phyloP scores from a whole-genome alignment of 2,113 vertebrate genomes.

The Kobus ellipsiprymnus region DNA sequence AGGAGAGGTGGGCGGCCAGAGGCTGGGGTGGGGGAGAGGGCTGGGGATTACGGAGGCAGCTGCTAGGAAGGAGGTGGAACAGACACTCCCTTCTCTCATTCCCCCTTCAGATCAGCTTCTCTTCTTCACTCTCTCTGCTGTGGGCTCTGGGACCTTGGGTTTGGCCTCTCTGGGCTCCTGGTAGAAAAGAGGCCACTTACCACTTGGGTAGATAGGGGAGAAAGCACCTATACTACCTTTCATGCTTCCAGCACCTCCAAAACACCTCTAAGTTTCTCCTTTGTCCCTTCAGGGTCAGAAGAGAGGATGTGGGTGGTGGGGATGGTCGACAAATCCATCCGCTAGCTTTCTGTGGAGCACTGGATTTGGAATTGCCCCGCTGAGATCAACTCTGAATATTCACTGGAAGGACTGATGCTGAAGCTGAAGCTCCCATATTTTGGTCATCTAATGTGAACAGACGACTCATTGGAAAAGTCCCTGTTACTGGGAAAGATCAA shows the following conservation, averaged over 20 bases:
- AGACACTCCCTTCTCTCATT: neutral
- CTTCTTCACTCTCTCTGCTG: neutral
- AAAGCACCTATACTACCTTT: neutral
- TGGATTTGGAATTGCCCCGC: neutral
- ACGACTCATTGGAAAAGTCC: neutral
- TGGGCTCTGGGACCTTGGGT: neutral
- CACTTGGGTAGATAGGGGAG: neutral
- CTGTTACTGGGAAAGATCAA: neutral
- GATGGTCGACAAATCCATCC: neutral
- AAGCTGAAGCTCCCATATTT: neutral
- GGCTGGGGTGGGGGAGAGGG: neutral
- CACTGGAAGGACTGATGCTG: neutral
- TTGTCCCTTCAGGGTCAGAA: neutral
- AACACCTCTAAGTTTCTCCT: neutral
- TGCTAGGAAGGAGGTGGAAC: constrained; percentile 47
- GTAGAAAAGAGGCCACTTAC: neutral
- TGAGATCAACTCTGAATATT: neutral
- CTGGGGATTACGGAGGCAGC: constrained; percentile 65
- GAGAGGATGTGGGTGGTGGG: no score
- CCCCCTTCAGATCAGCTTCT: neutral
- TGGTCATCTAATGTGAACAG: neutral
- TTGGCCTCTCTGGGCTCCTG: neutral
- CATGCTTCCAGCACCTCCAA: neutral
- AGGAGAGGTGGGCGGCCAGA: constrained; percentile 54
- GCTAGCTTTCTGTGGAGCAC: neutral